Base-by-base conservation (phyloP, 64 coral and sea anemone genomes). In the Exaiptasia diaphana region DNA sequence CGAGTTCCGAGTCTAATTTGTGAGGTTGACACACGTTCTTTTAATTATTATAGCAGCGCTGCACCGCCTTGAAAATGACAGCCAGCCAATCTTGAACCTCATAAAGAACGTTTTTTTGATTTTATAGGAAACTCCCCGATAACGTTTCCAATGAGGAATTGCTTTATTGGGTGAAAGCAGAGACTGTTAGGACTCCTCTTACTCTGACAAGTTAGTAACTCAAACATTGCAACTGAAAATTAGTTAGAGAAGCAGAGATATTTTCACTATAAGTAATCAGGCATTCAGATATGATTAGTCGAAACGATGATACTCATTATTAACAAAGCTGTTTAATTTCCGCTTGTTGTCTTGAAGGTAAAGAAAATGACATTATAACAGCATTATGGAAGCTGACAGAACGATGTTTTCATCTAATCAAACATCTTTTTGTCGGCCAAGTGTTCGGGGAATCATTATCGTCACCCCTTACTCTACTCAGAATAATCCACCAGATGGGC, bases 401-500 rank as follows among this genome's bases (percentile, higher is more conserved):
- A 20, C 50, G 74, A 7, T 85, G 89, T 36, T 91, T 91, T 24
- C 68, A 55, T 20, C 5, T 45, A 38, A 14, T 53, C 3, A 12
- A 50, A 0, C 24, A 44, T 8, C 2, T 22, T 25, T 34, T 5
- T 13, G 13, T n/a, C 10, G 57, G 30, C 17, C 23, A 79, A 38
- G 5, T 26, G 9, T 71, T 41, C 50, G 89, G 89, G 42, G 55
- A 71, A 18, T 38, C 38, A 20, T 42, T 79, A 4, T 64, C 53
- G 10, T 91, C 89, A 5, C 89, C 89, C 6, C 67, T 71, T 5
- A 91, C 89, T n/a, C 73, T 91, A 4, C 64, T 91, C 11, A 78
- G 81, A 39, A 85, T 78, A 63, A 34, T 91, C 38, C 81, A 85
- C 18, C 81, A 85, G 36, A 53, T 73, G 41, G 49, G 73, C 31